These are phyloP conservation scores for Eurypyga helias DNA, from an alignment of 2,113 vertebrate species.

Conservation along the genomic window DNA sequence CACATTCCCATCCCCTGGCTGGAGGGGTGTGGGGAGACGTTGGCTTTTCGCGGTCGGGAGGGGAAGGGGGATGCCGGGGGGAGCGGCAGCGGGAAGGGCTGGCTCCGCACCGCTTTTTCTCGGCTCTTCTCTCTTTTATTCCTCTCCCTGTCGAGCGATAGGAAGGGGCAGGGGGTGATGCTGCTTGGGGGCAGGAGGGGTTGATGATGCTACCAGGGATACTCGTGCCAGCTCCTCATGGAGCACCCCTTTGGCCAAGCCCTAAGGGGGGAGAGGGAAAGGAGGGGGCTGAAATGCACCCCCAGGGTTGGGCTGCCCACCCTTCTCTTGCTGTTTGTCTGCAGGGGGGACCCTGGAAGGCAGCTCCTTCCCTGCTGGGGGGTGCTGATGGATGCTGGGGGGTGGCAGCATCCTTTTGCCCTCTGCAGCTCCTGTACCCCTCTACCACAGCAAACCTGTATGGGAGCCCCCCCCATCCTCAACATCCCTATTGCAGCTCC, in stretches of 20 bases:
- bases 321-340: neutral
- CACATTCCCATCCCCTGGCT: constrained; percentile 60
- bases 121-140: neutral
- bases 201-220: neutral
- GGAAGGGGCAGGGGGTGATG: neutral
- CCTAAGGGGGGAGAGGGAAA: neutral
- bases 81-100: neutral
- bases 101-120: neutral
- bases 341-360: too few relatives aligned
- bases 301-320: neutral
- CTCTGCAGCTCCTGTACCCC: neutral
- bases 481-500: accelerated
- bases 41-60: constrained; percentile 13
- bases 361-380: neutral
- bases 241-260: neutral
- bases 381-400: neutral
- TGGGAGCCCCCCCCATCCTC: neutral
- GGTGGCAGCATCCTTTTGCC: neutral
- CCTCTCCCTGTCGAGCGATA: neutral
- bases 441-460: neutral
- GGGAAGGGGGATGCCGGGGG: constrained; percentile 46
- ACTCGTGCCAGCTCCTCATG: neutral
- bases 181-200: too few relatives aligned
- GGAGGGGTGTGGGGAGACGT: constrained; percentile 46
- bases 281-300: neutral